These are phyloP conservation scores for Periophthalmodon schlosseri DNA, from an alignment of 2,113 vertebrate genomes.

Conservation along the genomic window DNA sequence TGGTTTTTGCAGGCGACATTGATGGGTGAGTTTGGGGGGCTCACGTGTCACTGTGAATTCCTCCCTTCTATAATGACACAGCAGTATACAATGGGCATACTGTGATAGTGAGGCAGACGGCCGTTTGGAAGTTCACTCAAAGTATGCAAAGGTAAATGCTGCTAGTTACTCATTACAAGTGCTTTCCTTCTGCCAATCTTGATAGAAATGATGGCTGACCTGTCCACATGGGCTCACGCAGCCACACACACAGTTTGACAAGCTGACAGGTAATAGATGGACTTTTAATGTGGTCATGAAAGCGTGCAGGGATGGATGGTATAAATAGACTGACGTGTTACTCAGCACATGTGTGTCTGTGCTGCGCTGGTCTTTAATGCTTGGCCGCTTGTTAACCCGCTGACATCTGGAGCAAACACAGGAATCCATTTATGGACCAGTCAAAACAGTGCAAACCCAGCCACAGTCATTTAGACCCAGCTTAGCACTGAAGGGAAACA, in stretches of 20 bases:
- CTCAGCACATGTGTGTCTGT: neutral
- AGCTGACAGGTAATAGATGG: slow-evolving; percentile 41
- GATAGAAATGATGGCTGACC: slow-evolving; percentile 39
- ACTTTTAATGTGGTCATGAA: slow-evolving; percentile 57
- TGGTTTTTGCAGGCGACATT: slow-evolving; percentile 30
- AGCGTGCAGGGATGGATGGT: slow-evolving; percentile 45
- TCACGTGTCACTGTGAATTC: slow-evolving; percentile 65
- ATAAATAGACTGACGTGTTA: slow-evolving; percentile 46
- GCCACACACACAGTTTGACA: slow-evolving; percentile 18
- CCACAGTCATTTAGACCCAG: slow-evolving; percentile 38
- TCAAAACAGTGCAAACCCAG: slow-evolving; percentile 59
- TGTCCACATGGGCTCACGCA: slow-evolving; percentile 32
- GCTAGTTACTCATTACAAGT: slow-evolving; percentile 52
- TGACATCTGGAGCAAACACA: slow-evolving; percentile 69
- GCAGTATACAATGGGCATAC: slow-evolving; percentile 58
- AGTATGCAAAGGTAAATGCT: slow-evolving; percentile 35
- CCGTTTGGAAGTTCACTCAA: slow-evolving; percentile 22
- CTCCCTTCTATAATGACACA: slow-evolving; percentile 39
- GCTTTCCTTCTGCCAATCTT: slow-evolving; percentile 66
- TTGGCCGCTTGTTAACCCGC: slow-evolving; percentile 62
- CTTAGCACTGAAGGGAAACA: neutral
- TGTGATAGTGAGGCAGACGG: slow-evolving; percentile 51
- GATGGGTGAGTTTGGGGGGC: slow-evolving; percentile 31
- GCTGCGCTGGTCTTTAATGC: slow-evolving; percentile 49
- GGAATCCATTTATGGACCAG: slow-evolving; percentile 48